Evolutionary conservation across 2,113 vertebrate species (phyloP), one percentile per base, ranked within the genome.

Genomic region (Carassius gibelio): DNA sequence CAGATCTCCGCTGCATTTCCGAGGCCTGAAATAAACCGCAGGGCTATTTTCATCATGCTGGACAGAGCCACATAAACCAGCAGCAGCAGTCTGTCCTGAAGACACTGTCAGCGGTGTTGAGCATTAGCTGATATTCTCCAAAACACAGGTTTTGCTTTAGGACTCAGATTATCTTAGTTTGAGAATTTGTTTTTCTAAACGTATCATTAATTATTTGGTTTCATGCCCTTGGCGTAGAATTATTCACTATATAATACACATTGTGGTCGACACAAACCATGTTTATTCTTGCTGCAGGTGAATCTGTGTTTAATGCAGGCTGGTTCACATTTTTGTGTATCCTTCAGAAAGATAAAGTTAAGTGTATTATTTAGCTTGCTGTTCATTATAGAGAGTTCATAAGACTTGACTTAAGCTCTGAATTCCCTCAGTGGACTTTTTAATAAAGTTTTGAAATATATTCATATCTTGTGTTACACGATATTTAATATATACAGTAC

Each of bases 21-120:
- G 61, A 66, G n/a, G 81, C 38, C 57, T 68, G 78, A 85, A 87
- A 87, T 89, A 89, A 85, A 88, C 50, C 61, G 17, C 57, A 45
- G 38, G 55, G 76, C 87, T 88, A 84, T 84, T 81, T 84, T 84
- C 36, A 77, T 30, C 75, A 10, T 15, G 77, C 48, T 34, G 61
- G 71, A 77, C 77, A 71, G 84, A 61, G 80, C 77, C 64, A 48
- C 68, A 81, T 62, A 38, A 82, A 88, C 19, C 74, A 21, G 30
- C 79, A 52, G 50, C 52, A 52, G 50, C 52, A 26, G 26, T 26
- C 57, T 30, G 74, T 59, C 45, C 81, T 76, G 61, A 57, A 75
- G 34, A 81, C 5, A 64, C 77, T 62, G 55, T 61, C 17, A 64
- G 57, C 48, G 38, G 23, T 48, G 45, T 81, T 69, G 26, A 81